Base-by-base conservation (phyloP, 2,113 vertebrate genomes). In the Scortum barcoo region DNA sequence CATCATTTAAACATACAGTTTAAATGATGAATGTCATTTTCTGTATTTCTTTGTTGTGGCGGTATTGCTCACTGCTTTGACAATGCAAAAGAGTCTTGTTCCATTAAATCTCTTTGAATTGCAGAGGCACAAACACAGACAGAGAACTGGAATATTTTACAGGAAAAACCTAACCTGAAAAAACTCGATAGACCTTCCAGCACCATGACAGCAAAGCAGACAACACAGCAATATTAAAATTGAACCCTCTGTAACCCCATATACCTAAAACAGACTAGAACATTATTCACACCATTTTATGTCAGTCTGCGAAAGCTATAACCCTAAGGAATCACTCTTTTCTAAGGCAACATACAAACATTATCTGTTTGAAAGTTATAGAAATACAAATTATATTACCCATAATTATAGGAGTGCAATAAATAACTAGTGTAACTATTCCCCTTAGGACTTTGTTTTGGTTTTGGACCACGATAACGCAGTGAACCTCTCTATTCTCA, bases 341-440 rank as follows among this genome's bases (percentile, higher is more conserved):
- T 66, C n/a, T 20, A 19, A 68, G n/a, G 6, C 48, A 83, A 76
- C 58, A 70, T 46, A n/a, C 38, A 58, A 65, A 82, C 75, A 70
- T 38, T 20, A 36, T 72, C 20, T 38, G 7, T 26, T 71, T 42
- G 17, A 71, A 72, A 74, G 51, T 14, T 56, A 83, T 4, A 69
- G 30, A 72, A 82, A 84, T 42, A 54, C 54, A 83, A 81, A 86
- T 84, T 58, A 76, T 22, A 58, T 60, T 65, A 14, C 24, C 68
- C 26, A 77, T 88, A 83, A 91, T 89, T 80, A 85, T 68, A 85
- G 57, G 72, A 60, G 56, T 57, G 62, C 56, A 86, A 83, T 86
- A 80, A 81, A 89, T 77, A 86, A 80, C 62, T 6, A 38, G n/a
- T 65, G 65, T 56, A 82, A 83, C 58, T n/a, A 40, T 66, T 84